A percentile compares a stretch with the other conserved stretches of the same genome.
These are phyloP conservation scores for Haliclystus octoradiatus DNA, from an alignment of 30 jellyfish, hydroid and myxozoan species.

Conservation along the genomic window DNA sequence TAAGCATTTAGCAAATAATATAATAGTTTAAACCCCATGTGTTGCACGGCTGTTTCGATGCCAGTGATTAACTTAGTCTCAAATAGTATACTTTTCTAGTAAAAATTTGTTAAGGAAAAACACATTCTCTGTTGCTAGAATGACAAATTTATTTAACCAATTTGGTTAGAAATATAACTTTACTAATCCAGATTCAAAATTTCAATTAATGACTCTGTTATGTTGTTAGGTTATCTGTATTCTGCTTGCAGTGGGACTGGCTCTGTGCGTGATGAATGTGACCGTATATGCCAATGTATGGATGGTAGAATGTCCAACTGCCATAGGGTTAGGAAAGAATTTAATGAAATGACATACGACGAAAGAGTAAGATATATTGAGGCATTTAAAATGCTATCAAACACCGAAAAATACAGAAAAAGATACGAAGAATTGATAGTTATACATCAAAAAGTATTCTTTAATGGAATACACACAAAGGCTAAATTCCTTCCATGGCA, in stretches of 20 bases:
- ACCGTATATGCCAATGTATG: conserved; percentile 59
- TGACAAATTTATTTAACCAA: too few relatives aligned
- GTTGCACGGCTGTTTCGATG: too few relatives aligned
- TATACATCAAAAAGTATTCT: conserved; percentile 64
- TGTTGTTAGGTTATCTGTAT: too few relatives aligned
- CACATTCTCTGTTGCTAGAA: too few relatives aligned
- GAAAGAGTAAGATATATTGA: conserved; percentile 47
- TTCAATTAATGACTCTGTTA: too few relatives aligned
- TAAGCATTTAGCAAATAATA: too few relatives aligned
- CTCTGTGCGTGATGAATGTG: conserved; percentile 46
- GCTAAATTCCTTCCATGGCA: conserved; percentile 82
- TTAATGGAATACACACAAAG: conserved; percentile 70
- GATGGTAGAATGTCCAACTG: conserved; percentile 48
- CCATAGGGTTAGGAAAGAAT: conserved; percentile 70
- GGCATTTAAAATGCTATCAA: conserved; percentile 52
- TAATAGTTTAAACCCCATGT: too few relatives aligned
- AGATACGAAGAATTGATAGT: conserved; percentile 55
- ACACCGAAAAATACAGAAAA: conserved; percentile 31
- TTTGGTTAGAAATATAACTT: too few relatives aligned
- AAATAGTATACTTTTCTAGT: too few relatives aligned
- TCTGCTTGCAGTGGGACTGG: conserved; percentile 33
- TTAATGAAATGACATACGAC: conserved; percentile 59
- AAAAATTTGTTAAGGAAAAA: too few relatives aligned
- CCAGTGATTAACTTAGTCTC: too few relatives aligned
- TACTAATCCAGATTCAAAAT: too few relatives aligned